Evolutionary conservation across 1,140 invertebrate species (phyloP), one percentile per base, ranked within the genome.

Genomic region (Aphelinus certus): DNA sequence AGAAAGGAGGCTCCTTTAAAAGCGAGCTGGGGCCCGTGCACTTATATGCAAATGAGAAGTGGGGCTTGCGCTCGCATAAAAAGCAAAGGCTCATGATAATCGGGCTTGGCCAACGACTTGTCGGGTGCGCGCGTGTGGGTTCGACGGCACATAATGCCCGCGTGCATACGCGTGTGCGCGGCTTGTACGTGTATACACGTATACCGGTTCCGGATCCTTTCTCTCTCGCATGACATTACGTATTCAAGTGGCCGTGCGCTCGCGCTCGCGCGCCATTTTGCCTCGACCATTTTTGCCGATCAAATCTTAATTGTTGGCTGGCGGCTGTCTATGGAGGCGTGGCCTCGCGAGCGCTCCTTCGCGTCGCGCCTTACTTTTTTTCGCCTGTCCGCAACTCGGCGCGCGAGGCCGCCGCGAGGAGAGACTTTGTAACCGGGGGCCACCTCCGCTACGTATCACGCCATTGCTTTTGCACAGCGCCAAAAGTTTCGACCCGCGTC

Each of bases 261-360:
- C 4, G 9, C 79, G 84, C 26, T 26, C 26, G 26, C 26, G 82
- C 87, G 87, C 87, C 87, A 88, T 88, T 88, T 88, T 88, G 82
- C 79, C 83, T 88, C 87, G 79, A 88, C 87, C 87, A 88, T 88
- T 88, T 88, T 88, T 88, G 87, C 84, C 86, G 87, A 88, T 88
- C 86, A 88, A 88, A 88, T 88, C 86, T 88, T 88, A 88, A 88
- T 88, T 88, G 86, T 88, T 88, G 84, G 86, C 87, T 88, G 86
- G 85, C 86, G 86, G 86, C 87, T 88, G 86, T 87, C 85, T 88
- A 85, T 83, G 85, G 85, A 83, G 87, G 87, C 87, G 86, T 86
- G 84, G 86, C 80, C 51, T 68, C 49, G 47, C 69, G 64, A 56
- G 42, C 62, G 69, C 63, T 66, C 61, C 74, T 74, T 74, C 72